Evolutionary conservation across 1,140 invertebrate species (phyloP).

Genomic region (Frieseomelitta varia): DNA sequence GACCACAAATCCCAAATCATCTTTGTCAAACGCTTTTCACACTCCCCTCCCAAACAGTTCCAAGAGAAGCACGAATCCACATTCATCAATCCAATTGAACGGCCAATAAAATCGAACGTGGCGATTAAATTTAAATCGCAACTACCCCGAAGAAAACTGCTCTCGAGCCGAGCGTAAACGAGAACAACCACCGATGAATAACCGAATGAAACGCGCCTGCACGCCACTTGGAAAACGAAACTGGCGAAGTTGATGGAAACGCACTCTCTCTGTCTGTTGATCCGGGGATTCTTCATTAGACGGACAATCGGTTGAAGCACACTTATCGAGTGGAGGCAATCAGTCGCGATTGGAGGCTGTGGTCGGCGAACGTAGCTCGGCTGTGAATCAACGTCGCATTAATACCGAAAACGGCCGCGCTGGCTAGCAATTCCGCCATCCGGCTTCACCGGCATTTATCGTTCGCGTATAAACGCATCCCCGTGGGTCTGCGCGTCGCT

Average conservation of each 20-base stretch:
- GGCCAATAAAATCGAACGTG: neutral
- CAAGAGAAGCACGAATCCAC: neutral
- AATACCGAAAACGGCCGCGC: slow-evolving; percentile 44
- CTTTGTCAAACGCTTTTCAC: too few relatives aligned
- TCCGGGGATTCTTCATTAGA: slow-evolving; percentile 1
- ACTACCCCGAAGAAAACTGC: too few relatives aligned
- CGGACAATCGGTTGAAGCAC: neutral
- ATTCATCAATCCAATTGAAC: rapidly evolving
- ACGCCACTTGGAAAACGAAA: neutral
- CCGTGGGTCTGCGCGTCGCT: slow-evolving; percentile 48
- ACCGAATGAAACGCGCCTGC: neutral
- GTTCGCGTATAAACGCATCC: slow-evolving; percentile 56
- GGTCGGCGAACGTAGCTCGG: slow-evolving; percentile 26
- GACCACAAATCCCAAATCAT: too few relatives aligned
- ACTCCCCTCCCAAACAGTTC: too few relatives aligned
- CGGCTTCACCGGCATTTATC: slow-evolving; percentile 55
- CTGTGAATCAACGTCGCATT: slow-evolving; percentile 59
- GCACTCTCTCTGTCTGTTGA: neutral
- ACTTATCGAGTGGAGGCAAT: slow-evolving; percentile 23
- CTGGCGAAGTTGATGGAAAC: neutral
- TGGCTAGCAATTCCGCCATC: slow-evolving; percentile 43
- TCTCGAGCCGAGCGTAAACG: neutral
- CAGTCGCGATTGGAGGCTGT: slow-evolving; percentile 49
- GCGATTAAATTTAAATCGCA: neutral
- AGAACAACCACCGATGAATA: neutral